Conservation (phyloP, 2,888 invertebrate species). For the Eristalinus sepulchralis region DNA sequence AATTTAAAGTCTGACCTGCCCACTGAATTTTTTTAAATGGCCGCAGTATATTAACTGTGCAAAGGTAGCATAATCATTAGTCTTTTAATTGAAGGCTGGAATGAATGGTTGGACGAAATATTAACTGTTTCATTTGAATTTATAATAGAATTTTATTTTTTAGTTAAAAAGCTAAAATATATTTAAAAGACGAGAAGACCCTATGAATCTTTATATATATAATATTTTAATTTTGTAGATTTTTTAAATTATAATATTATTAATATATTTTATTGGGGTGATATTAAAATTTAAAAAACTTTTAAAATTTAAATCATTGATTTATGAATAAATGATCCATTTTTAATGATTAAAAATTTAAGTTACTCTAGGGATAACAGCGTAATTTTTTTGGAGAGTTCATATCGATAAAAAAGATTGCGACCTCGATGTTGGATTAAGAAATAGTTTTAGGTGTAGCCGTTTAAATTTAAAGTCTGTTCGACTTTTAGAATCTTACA, state of each 20-base stretch:
- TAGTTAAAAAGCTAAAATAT: conserved; percentile 86
- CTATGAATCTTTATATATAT: conserved; percentile 86
- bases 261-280: conserved; percentile 85
- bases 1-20: conserved; percentile 87
- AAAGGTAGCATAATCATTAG: no score
- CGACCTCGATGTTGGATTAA: conserved; percentile 96
- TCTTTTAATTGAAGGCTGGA: conserved; percentile 82
- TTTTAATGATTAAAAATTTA: conserved; percentile 84
- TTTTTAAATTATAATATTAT: conserved; percentile 76
- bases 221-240: conserved; percentile 79
- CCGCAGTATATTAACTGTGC: no score
- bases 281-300: conserved; percentile 84
- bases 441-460: conserved; percentile 85
- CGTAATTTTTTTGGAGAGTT: conserved; percentile 89
- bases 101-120: conserved; percentile 88
- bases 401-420: conserved; percentile 88
- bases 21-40: conserved; percentile 82
- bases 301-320: conserved; percentile 81
- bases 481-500: conserved; percentile 92
- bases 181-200: conserved; percentile 89
- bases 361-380: conserved; percentile 94
- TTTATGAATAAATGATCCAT: conserved; percentile 83
- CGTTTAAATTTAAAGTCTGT: conserved; percentile 86
- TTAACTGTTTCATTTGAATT: conserved; percentile 83
- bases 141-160: conserved; percentile 83